Percentiles rank a stretch among this genome's conserved stretches.
These are phyloP conservation scores for Xenops minutus DNA, from an alignment of 2,797 vertebrate genomes.

Conservation along the genomic window DNA sequence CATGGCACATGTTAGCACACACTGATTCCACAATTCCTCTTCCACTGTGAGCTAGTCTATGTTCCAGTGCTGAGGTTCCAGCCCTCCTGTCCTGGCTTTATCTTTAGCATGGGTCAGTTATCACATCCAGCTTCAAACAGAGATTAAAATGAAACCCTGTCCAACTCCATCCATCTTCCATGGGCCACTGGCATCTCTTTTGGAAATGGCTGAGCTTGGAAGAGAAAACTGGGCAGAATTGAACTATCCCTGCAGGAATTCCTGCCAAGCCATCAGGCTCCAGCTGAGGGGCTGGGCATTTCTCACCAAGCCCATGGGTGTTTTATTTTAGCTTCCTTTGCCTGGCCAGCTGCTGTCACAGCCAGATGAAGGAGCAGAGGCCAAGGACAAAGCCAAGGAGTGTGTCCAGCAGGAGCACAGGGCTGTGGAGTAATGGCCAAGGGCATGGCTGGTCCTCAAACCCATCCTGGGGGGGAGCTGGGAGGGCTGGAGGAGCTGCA, in stretches of 20 bases:
- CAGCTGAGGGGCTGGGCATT: not conserved
- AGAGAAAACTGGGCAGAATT: not conserved
- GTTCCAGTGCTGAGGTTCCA: not conserved
- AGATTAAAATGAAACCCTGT: not conserved
- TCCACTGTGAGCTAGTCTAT: not conserved
- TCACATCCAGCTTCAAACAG: not conserved
- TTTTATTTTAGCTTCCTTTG: not conserved
- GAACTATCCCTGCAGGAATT: not conserved
- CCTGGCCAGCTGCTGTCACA: not conserved
- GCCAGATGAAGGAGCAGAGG: not conserved
- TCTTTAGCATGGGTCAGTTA: not conserved
- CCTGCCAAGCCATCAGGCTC: not conserved
- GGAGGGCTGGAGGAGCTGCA: too few relatives aligned
- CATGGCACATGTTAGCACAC: too few relatives aligned
- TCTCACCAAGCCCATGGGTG: not conserved
- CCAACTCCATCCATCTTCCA: not conserved
- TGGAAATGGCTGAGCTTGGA: not conserved
- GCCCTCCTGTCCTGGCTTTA: not conserved
- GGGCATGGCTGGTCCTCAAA: too few relatives aligned
- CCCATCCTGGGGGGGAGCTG: too few relatives aligned
- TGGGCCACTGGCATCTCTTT: not conserved
- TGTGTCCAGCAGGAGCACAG: not conserved
- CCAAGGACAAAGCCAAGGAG: not conserved
- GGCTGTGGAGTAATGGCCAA: not conserved
- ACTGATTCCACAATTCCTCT: too few relatives aligned